Evolutionary conservation across 2,797 vertebrate genomes (phyloP).

Genomic region (Podarcis siculus): DNA sequence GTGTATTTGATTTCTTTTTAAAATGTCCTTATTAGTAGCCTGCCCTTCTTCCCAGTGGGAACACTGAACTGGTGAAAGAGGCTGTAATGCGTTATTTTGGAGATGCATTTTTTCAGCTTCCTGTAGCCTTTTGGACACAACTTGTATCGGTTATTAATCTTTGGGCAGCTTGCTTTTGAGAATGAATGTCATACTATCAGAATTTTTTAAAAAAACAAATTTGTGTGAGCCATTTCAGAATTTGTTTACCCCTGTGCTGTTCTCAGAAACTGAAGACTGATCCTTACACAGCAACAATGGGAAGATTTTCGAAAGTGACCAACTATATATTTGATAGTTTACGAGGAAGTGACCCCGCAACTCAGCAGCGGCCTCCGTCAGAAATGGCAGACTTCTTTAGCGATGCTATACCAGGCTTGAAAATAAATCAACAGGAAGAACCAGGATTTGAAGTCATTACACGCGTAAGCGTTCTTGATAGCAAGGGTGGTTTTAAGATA

Average conservation of each 20-base stretch:
- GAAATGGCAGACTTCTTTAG: conserved; percentile 91
- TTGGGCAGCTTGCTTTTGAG: conserved; percentile 36
- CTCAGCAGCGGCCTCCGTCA: conserved; percentile 88
- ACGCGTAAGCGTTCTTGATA: conserved; percentile 81
- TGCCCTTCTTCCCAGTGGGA: too few species aligned
- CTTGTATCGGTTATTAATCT: not conserved
- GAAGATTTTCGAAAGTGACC: conserved; percentile 94
- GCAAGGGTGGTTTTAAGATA: not conserved
- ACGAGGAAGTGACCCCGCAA: conserved; percentile 80
- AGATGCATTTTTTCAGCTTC: not conserved
- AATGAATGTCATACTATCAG: not conserved
- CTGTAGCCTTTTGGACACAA: not conserved
- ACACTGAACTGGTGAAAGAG: not conserved
- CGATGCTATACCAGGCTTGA: conserved; percentile 91
- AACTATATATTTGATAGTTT: conserved; percentile 93
- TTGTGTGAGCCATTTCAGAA: conserved; percentile 13
- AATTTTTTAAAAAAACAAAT: not conserved
- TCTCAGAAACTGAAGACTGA: conserved; percentile 90
- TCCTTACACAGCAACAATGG: conserved; percentile 89
- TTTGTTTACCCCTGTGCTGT: conserved; percentile 56
- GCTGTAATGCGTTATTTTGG: not conserved
- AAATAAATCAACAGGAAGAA: conserved; percentile 96
- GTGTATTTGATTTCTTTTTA: not conserved
- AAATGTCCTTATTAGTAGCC: too few species aligned
- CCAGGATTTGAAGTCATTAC: conserved; percentile 97